Conservation (phyloP, 30 jellyfish, hydroid and myxozoan species). For the Euphysa ruthae region DNA sequence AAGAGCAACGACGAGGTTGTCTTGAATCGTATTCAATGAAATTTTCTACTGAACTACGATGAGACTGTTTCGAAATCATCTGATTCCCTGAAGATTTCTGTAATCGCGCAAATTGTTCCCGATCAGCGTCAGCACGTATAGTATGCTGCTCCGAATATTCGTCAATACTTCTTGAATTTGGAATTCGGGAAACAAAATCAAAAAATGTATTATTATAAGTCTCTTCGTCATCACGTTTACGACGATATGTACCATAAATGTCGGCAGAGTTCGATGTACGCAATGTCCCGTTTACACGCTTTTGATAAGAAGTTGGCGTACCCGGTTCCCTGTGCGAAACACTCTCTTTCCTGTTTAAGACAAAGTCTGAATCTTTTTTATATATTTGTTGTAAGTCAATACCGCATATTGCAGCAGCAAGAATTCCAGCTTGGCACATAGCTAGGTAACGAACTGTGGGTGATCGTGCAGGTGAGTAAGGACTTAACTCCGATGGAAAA, state of each 20-base stretch:
- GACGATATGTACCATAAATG: constrained; percentile 79
- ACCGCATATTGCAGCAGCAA: constrained; percentile 86
- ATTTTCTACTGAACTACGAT: not conserved
- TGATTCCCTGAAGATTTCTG: not conserved
- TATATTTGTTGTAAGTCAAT: constrained; percentile 52
- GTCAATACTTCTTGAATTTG: not conserved
- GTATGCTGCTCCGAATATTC: constrained; percentile 21
- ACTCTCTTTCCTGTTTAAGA: constrained; percentile 27
- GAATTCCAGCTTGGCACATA: constrained; percentile 78
- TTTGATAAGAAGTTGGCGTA: constrained; percentile 37
- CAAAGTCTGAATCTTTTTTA: constrained; percentile 60
- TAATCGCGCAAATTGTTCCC: not conserved
- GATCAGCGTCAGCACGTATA: constrained; percentile 10
- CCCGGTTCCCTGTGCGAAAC: constrained; percentile 45
- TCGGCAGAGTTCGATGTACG: constrained; percentile 33
- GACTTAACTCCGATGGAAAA: constrained; percentile 42
- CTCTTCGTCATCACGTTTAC: constrained; percentile 56
- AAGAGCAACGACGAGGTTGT: no score
- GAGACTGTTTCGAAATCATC: not conserved
- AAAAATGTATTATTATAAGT: constrained; percentile 32
- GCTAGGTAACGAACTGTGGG: constrained; percentile 71
- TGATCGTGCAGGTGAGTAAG: constrained; percentile 52
- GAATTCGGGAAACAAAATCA: constrained; percentile 14
- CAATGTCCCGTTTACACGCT: constrained; percentile 39
- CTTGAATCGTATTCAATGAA: not conserved